These are phyloP conservation scores for Spilogale gracilis DNA, from an alignment of 2,113 vertebrate genomes.

Conservation along the genomic window DNA sequence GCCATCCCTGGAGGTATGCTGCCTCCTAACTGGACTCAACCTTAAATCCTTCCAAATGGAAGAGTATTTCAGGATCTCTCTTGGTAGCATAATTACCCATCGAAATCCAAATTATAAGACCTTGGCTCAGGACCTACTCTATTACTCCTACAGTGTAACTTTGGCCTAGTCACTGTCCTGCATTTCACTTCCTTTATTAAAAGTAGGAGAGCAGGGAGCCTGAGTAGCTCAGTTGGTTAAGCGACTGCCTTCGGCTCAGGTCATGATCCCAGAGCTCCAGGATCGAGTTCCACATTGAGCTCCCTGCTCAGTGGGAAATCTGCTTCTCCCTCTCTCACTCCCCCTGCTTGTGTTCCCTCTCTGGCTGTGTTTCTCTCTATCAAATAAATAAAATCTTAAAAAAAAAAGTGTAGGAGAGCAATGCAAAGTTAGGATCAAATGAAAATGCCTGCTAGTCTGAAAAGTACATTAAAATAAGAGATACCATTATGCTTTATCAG, in stretches of 20 bases:
- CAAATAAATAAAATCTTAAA: no score
- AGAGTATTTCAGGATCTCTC: background rate
- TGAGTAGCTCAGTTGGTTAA: no score
- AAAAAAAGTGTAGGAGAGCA: background rate
- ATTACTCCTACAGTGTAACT: background rate
- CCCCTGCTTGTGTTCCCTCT: no score
- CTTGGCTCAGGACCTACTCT: background rate
- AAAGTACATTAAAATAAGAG: background rate
- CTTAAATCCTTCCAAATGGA: slow-evolving; percentile 28
- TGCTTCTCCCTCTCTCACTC: no score
- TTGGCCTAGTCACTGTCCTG: background rate
- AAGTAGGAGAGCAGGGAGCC: background rate
- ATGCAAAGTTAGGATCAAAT: background rate
- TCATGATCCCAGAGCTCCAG: no score
- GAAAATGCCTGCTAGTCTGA: background rate
- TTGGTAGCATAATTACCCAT: slow-evolving; percentile 14
- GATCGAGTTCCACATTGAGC: no score
- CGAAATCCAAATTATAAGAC: background rate
- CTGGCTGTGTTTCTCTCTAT: no score
- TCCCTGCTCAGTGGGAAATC: no score
- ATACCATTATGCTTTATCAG: background rate
- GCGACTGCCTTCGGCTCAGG: no score
- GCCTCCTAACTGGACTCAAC: background rate
- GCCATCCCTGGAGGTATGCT: background rate
- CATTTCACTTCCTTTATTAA: background rate